Evolutionary conservation across 2,113 vertebrate species (phyloP).

Genomic region (Lucifuga dentata): DNA sequence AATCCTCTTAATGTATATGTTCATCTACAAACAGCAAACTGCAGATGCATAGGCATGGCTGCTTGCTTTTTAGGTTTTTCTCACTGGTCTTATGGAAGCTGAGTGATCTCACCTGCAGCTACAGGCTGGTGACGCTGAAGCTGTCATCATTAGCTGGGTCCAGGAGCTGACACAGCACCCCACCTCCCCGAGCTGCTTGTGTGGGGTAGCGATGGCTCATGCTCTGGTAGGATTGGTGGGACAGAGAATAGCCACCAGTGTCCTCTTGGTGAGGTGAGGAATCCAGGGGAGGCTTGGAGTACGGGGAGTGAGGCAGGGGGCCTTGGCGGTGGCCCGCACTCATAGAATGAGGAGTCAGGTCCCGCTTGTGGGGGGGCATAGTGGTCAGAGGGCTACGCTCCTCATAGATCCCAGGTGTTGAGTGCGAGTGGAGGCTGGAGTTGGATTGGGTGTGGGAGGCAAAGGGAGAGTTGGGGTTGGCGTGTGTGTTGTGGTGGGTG

Average conservation of each 20-base stretch:
- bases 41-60: no score
- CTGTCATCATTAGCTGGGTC: slow-evolving; percentile 95
- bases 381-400: slow-evolving; percentile 88
- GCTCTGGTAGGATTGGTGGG: slow-evolving; percentile 87
- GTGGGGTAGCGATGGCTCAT: slow-evolving; percentile 88
- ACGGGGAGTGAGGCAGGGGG: slow-evolving; percentile 74
- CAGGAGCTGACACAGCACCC: slow-evolving; percentile 95
- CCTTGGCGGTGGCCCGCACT: slow-evolving; percentile 84
- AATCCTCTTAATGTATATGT: no score
- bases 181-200: slow-evolving; percentile 88
- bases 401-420: slow-evolving; percentile 80
- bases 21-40: no score
- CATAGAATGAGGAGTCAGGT: slow-evolving; percentile 81
- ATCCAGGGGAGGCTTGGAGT: slow-evolving; percentile 85
- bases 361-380: slow-evolving; percentile 87
- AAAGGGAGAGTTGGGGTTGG: slow-evolving; percentile 61
- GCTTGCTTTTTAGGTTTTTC: not conserved
- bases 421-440: slow-evolving; percentile 65
- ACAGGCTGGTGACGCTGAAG: slow-evolving; percentile 99
- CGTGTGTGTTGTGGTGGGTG: slow-evolving; percentile 53
- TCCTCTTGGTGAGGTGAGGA: slow-evolving; percentile 93
- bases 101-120: slow-evolving; percentile 85
- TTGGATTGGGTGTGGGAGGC: slow-evolving; percentile 53
- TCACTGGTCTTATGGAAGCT: not conserved
- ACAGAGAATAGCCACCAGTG: slow-evolving; percentile 89